These are phyloP conservation scores for Hylaeus anthracinus DNA, from an alignment of 1,140 invertebrate genomes.

Conservation along the genomic window DNA sequence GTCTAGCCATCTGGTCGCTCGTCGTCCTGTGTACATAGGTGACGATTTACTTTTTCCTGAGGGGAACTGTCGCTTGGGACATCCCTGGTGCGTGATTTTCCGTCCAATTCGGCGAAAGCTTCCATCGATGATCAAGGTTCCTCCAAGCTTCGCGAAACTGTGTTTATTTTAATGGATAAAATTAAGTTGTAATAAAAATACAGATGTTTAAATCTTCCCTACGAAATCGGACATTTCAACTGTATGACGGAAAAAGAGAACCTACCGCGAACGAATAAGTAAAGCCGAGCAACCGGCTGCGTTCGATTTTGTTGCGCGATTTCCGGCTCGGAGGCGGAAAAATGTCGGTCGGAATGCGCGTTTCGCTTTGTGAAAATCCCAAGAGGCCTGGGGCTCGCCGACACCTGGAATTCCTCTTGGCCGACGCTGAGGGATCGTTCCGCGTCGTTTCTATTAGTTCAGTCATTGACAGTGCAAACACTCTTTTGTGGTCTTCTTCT, in stretches of 20 bases:
- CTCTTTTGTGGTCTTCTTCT: constrained; percentile 46
- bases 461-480: constrained; percentile 66
- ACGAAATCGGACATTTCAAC: too few species aligned
- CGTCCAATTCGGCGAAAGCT: constrained; percentile 37
- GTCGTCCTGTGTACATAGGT: constrained; percentile 49
- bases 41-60: constrained; percentile 59
- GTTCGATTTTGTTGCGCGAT: constrained; percentile 20
- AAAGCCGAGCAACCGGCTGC: too few species aligned
- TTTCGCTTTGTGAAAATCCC: constrained; percentile 42
- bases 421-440: constrained; percentile 41
- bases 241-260: too few species aligned
- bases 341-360: constrained; percentile 37
- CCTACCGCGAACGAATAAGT: too few species aligned
- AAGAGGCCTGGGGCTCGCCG: constrained; percentile 11
- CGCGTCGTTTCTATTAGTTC: constrained; percentile 68
- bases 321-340: constrained; percentile 4
- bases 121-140: too few species aligned
- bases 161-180: too few species aligned
- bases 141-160: too few species aligned
- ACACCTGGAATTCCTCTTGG: constrained; percentile 41
- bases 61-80: not conserved
- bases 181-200: too few species aligned
- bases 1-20: constrained; percentile 37
- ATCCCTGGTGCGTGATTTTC: constrained; percentile 38
- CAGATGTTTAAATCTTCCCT: too few species aligned